Evolutionary conservation across 2,888 invertebrate genomes (phyloP), one percentile per base, ranked within the genome.

Genomic region (Vandiemenella viatica): DNA sequence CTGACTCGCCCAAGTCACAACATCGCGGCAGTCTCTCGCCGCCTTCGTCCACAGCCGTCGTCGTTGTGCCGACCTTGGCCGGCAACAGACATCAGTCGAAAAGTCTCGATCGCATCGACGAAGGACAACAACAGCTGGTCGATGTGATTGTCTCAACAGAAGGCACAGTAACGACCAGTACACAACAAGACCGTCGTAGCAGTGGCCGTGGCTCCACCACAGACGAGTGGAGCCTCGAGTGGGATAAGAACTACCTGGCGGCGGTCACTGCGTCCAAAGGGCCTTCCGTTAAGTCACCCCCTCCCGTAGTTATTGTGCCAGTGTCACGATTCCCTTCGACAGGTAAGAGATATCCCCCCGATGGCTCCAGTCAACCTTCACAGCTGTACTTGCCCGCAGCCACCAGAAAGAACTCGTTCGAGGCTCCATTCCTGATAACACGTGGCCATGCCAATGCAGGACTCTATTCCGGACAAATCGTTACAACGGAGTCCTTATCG

Each of bases 81-180:
- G 17, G 37, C n/a, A 48, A 50, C 42, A 50, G 41, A 19, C 45
- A 46, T 10, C 49, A 50, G 40, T 79, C 84, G 0, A 87, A 86
- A 65, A 87, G 86, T 55, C 65, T 87, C 43, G 86, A 88, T 56
- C 73, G 85, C 50, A 80, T 87, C 38, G 84, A 85, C 60, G 77
- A 76, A 61, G 78, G 83, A 16, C 63, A 85, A 19, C 76, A 82
- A 58, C 74, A 81, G 0, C 77, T 83, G 73, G 77, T 82, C 1
- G 78, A 80, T 58, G 80, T 83, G 32, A 77, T 83, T 0, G 71
- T 82, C 53, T 72, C 77, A n/a, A 67, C 72, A 5, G 73, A 22
- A 32, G 21, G 41, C 16, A 42, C 43, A 13, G 42, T 13, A 13
- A 32, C 38, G 15, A 5, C 45, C 16, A 37, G 26, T 16, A 13